These are phyloP conservation scores for Iguana delicatissima DNA, from an alignment of 2,797 vertebrate species.

Conservation along the genomic window DNA sequence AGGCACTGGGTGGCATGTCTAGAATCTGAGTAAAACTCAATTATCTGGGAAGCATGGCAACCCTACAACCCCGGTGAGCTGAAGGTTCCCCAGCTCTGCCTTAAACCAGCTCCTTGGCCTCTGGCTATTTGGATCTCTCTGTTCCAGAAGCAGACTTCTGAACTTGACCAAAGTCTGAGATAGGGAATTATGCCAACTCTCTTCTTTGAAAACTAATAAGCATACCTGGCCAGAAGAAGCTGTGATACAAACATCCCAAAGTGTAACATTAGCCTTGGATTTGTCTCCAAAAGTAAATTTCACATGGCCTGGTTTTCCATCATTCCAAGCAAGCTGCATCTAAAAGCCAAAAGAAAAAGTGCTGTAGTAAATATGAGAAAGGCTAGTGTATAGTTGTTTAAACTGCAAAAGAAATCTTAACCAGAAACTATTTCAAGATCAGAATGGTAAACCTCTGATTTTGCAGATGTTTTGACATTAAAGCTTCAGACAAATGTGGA, in stretches of 20 bases:
- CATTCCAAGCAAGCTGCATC: constrained; percentile 82
- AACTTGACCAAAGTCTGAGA: background rate
- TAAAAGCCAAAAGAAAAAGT: constrained; percentile 60
- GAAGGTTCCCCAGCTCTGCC: background rate
- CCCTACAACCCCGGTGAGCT: background rate
- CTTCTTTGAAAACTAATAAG: background rate
- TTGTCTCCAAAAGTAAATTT: constrained; percentile 79
- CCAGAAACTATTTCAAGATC: no score
- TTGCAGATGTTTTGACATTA: no score
- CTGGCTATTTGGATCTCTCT: background rate
- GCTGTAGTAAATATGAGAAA: background rate
- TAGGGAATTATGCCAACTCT: background rate
- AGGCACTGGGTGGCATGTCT: no score
- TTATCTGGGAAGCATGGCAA: no score
- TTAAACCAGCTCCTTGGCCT: background rate
- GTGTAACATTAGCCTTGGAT: constrained; percentile 72
- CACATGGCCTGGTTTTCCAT: constrained; percentile 78
- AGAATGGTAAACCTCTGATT: no score
- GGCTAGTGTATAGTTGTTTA: background rate
- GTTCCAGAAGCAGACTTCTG: background rate
- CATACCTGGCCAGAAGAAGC: constrained; percentile 83
- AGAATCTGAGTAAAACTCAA: no score
- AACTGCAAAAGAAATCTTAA: no score
- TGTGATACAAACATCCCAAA: constrained; percentile 81
- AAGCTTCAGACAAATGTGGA: no score